phyloP scores from a whole-genome alignment of 2,113 vertebrate genomes.

The Anser cygnoides region DNA sequence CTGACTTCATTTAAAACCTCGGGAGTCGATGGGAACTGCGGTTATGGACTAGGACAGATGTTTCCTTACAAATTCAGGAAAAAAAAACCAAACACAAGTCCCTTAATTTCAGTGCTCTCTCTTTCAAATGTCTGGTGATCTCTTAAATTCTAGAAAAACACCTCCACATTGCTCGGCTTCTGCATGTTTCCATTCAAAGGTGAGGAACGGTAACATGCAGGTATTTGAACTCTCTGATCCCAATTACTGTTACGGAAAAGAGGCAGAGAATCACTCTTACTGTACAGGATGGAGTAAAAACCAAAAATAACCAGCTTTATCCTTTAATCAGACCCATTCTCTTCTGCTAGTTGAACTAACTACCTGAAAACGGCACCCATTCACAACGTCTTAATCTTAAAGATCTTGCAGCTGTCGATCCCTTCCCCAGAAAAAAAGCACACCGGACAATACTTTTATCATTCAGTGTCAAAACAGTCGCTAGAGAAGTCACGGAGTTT shows the following conservation, averaged over 20 bases:
- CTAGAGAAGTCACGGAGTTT: neutral
- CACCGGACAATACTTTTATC: neutral
- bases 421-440: slow-evolving; percentile 1
- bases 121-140: neutral
- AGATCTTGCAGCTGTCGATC: neutral
- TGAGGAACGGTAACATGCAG: neutral
- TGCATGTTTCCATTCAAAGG: neutral
- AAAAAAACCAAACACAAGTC: neutral
- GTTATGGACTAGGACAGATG: neutral
- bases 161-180: neutral
- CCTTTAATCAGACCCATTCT: slow-evolving; percentile 35
- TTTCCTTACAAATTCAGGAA: fast-evolving
- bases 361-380: slow-evolving; percentile 26
- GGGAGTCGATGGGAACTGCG: neutral
- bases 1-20: neutral
- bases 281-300: neutral
- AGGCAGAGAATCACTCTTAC: neutral
- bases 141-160: neutral
- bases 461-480: neutral
- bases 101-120: neutral
- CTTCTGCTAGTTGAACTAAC: neutral
- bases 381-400: neutral
- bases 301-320: slow-evolving; percentile 2
- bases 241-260: neutral
- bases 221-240: neutral